Evolutionary conservation across 35 echinoderm and acorn worm genomes (phyloP).

Genomic region (Acanthaster planci): DNA sequence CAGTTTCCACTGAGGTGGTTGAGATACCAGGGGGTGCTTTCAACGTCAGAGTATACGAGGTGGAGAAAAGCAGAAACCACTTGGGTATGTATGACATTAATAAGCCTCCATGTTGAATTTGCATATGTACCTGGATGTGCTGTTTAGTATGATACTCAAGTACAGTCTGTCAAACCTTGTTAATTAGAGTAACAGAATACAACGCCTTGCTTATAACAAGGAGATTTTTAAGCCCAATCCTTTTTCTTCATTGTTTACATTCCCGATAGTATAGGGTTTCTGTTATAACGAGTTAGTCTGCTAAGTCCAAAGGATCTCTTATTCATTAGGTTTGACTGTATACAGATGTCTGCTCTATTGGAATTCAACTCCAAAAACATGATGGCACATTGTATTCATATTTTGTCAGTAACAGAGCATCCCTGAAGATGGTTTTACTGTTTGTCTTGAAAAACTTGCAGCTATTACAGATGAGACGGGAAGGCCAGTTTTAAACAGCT

Average conservation of each 20-base stretch:
- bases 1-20: slow-evolving; percentile 50
- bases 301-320: too few relatives aligned
- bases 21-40: slow-evolving; percentile 42
- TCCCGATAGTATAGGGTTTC: too few relatives aligned
- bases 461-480: slow-evolving; percentile 29
- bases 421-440: background rate
- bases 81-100: slow-evolving; percentile 35
- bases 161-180: too few relatives aligned
- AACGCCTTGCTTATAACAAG: too few relatives aligned
- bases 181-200: too few relatives aligned
- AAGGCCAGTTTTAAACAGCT: slow-evolving; percentile 34
- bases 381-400: background rate
- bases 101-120: too few relatives aligned
- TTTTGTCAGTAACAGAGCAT: background rate
- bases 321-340: background rate
- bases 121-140: too few relatives aligned
- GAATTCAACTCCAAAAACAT: background rate
- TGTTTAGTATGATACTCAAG: too few relatives aligned
- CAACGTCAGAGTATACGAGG: slow-evolving; percentile 49
- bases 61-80: slow-evolving; percentile 38
- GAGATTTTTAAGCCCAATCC: too few relatives aligned
- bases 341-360: background rate
- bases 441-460: slow-evolving; percentile 24
- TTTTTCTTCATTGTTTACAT: too few relatives aligned
- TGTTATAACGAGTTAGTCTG: too few relatives aligned